These are phyloP conservation scores for Paralichthys olivaceus DNA, from an alignment of 2,113 vertebrate species.

Conservation along the genomic window DNA sequence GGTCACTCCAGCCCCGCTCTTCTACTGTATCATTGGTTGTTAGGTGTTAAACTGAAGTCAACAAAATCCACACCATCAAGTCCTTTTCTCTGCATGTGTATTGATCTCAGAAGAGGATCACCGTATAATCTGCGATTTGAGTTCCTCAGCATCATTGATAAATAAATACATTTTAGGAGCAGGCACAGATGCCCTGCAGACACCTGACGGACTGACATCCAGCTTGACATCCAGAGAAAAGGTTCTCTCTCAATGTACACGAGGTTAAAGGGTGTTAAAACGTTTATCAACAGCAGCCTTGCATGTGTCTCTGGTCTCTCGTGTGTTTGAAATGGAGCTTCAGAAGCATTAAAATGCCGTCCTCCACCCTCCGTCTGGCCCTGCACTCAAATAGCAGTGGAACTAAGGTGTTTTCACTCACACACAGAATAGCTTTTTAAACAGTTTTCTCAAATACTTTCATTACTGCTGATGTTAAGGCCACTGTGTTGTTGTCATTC, in stretches of 20 bases:
- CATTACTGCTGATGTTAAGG: slow-evolving; percentile 42
- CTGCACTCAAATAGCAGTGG: slow-evolving; percentile 10
- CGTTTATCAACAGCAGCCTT: not conserved
- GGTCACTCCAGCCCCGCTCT: too few relatives aligned
- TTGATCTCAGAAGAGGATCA: not conserved
- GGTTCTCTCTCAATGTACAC: not conserved
- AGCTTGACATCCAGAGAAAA: not conserved
- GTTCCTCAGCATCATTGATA: not conserved
- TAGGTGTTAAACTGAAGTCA: too few relatives aligned
- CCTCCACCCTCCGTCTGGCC: not conserved
- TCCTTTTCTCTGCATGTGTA: not conserved
- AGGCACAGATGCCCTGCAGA: not conserved
- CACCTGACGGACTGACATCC: slow-evolving; percentile 3
- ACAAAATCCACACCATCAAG: too few relatives aligned
- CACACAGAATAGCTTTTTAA: slow-evolving; percentile 40
- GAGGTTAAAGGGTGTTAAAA: slow-evolving; percentile 2
- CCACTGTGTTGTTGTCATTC: slow-evolving; percentile 31
- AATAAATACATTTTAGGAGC: not conserved
- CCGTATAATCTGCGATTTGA: not conserved
- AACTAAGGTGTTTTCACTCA: slow-evolving; percentile 20
- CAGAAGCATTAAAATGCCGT: slow-evolving; percentile 20
- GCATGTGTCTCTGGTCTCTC: not conserved
- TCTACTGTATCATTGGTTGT: too few relatives aligned
- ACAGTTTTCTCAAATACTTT: slow-evolving; percentile 53
- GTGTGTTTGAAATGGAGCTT: slow-evolving; percentile 18